Conservation (phyloP, 2,113 vertebrate genomes). For the Suricata suricatta region DNA sequence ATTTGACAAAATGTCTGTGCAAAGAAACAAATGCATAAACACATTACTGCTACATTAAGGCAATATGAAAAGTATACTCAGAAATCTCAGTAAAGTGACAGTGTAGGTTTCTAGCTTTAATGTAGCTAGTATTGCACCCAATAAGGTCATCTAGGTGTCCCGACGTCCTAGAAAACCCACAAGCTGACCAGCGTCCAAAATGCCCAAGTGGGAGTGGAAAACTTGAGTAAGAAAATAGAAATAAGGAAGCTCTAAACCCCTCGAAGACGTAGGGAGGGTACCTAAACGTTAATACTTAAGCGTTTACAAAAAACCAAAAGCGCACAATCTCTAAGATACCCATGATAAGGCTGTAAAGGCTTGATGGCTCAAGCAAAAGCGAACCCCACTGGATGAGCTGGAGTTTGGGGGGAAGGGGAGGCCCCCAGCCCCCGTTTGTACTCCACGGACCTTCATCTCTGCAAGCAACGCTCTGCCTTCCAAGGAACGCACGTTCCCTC, state of each 20-base stretch:
- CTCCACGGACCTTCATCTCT: not conserved
- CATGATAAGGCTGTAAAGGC: slow-evolving; percentile 65
- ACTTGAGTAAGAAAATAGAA: slow-evolving; percentile 73
- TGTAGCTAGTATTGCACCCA: slow-evolving; percentile 94
- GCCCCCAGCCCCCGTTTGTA: not conserved
- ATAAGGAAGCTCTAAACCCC: not conserved
- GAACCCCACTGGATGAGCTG: slow-evolving; percentile 38
- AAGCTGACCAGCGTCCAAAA: slow-evolving; percentile 85
- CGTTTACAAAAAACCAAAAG: slow-evolving; percentile 63
- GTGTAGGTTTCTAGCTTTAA: slow-evolving; percentile 90
- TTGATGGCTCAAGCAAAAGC: slow-evolving; percentile 66
- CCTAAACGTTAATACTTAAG: slow-evolving; percentile 52
- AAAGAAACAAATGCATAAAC: slow-evolving; percentile 95
- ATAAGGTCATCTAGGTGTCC: slow-evolving; percentile 88
- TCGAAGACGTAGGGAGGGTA: not conserved
- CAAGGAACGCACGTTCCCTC: not conserved
- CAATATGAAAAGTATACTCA: slow-evolving; percentile 92
- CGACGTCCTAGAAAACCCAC: slow-evolving; percentile 83
- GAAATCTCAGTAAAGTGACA: slow-evolving; percentile 97
- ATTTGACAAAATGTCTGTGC: slow-evolving; percentile 93
- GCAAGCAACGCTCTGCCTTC: not conserved
- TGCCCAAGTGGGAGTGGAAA: slow-evolving; percentile 78
- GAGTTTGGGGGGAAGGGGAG: not conserved
- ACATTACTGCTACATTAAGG: slow-evolving; percentile 98
- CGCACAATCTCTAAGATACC: slow-evolving; percentile 45